These are phyloP conservation scores for Masticophis lateralis DNA, from an alignment of 2,797 vertebrate species.

Conservation along the genomic window DNA sequence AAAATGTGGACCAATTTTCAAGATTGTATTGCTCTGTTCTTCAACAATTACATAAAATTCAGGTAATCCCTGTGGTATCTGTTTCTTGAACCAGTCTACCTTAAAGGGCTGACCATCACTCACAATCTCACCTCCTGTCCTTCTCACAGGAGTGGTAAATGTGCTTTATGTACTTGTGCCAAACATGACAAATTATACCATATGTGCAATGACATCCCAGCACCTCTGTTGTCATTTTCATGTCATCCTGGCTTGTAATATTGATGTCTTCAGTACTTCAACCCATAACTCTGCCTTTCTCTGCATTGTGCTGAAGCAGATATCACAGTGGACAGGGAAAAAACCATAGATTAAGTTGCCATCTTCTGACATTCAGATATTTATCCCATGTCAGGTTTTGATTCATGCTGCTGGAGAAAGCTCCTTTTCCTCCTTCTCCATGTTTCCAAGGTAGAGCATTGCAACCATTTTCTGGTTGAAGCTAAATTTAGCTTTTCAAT, in stretches of 20 bases:
- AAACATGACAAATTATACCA: neutral
- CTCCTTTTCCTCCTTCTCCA: neutral
- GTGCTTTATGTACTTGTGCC: neutral
- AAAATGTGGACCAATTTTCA: neutral
- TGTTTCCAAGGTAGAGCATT: neutral
- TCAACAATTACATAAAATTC: neutral
- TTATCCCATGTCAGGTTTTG: neutral
- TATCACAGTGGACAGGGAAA: fast-evolving
- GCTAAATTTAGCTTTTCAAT: neutral
- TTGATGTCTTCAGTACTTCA: neutral
- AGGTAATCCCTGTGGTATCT: neutral
- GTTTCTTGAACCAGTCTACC: neutral
- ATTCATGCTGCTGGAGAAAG: neutral
- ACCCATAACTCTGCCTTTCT: neutral
- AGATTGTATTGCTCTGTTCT: neutral
- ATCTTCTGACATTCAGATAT: neutral
- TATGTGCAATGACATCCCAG: neutral
- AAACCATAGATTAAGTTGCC: neutral
- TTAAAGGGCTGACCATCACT: neutral
- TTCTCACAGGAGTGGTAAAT: neutral
- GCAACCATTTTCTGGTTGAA: neutral
- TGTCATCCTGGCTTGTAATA: neutral
- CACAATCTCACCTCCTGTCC: neutral
- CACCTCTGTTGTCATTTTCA: neutral
- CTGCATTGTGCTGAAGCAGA: neutral